Conservation (phyloP, 2,888 invertebrate species). For the Melanotus villosus region DNA sequence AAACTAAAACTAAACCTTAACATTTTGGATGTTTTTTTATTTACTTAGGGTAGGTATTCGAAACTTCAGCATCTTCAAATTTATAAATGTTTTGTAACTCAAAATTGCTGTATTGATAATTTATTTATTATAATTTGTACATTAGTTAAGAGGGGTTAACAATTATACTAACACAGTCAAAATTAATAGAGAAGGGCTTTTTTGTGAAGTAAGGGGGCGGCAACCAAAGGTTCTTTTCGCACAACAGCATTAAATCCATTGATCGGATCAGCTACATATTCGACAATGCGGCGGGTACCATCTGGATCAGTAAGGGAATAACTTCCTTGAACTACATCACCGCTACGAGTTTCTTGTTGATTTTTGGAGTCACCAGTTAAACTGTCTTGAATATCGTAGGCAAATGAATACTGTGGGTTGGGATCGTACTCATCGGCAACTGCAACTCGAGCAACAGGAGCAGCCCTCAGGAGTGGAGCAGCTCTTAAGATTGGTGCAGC, state of each 20-base stretch:
- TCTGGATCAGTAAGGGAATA: conserved; percentile 72
- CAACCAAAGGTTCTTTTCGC: conserved; percentile 72
- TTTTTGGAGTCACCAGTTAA: conserved; percentile 71
- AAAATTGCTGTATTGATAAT: no score
- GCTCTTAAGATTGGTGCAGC: conserved; percentile 47
- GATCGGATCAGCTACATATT: conserved; percentile 73
- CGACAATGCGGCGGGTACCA: conserved; percentile 70
- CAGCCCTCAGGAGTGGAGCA: conserved; percentile 50
- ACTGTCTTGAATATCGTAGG: conserved; percentile 73
- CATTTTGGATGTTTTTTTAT: no score
- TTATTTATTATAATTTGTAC: no score
- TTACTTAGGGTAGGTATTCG: no score
- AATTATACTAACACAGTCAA: no score
- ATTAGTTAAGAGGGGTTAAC: no score
- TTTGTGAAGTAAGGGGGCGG: conserved; percentile 1
- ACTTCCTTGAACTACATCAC: conserved; percentile 71
- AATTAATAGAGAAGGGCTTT: no score
- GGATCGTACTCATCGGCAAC: conserved; percentile 68
- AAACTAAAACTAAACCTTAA: no score
- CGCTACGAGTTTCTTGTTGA: conserved; percentile 70
- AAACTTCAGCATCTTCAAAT: no score
- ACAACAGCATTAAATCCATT: conserved; percentile 78
- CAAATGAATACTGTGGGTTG: conserved; percentile 72
- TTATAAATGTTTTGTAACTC: no score
- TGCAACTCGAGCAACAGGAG: conserved; percentile 59